These are phyloP conservation scores for Tetheella fluctuosa DNA, from an alignment of 2,888 invertebrate genomes.

Conservation along the genomic window DNA sequence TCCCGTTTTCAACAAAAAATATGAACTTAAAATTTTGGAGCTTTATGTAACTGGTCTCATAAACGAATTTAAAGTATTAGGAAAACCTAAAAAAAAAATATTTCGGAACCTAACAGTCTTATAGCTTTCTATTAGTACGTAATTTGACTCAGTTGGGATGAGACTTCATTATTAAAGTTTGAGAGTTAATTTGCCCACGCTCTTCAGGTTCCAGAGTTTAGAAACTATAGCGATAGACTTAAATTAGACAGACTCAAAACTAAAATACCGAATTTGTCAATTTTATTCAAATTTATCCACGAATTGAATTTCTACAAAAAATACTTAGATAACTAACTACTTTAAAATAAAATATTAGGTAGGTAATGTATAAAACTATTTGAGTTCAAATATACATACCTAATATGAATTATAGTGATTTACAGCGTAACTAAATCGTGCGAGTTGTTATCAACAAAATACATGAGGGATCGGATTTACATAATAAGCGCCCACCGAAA, in stretches of 20 bases:
- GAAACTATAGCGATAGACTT: not conserved
- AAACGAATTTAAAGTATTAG: too few species aligned
- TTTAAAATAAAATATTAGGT: too few species aligned
- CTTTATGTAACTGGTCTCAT: too few species aligned
- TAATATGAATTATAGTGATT: conserved; percentile 2
- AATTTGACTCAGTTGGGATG: not conserved
- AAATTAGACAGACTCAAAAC: not conserved
- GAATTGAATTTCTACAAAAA: too few species aligned
- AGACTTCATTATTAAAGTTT: not conserved
- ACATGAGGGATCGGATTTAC: conserved; percentile 71
- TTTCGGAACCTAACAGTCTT: not conserved
- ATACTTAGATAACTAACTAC: too few species aligned
- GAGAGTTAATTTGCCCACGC: not conserved
- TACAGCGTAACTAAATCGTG: not conserved
- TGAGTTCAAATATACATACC: not conserved
- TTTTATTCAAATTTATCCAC: too few species aligned
- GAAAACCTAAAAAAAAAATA: too few species aligned
- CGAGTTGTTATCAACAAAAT: conserved; percentile 59
- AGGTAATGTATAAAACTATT: not conserved
- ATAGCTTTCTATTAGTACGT: too few species aligned
- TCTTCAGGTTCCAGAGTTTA: not conserved
- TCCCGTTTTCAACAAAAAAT: not conserved
- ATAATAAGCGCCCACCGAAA: conserved; percentile 63
- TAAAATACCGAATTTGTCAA: not conserved
- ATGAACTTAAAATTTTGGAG: not conserved